These are phyloP conservation scores for Platorchestia sp. DNA, from an alignment of 1,140 invertebrate genomes.

Conservation along the genomic window DNA sequence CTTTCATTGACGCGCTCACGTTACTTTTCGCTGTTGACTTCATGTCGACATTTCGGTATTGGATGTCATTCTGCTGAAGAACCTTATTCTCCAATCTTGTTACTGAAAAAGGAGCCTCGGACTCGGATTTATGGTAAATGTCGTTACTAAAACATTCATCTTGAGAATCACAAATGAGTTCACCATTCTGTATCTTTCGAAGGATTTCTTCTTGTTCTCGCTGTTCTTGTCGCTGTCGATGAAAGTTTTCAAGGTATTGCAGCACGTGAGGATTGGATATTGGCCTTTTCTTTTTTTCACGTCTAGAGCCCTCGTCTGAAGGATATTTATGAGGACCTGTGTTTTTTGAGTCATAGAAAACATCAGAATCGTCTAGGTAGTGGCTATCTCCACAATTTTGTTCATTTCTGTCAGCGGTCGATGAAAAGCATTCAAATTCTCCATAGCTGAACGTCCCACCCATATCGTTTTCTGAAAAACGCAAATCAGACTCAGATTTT, in stretches of 20 bases:
- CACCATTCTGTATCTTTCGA: background rate
- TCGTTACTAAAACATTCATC: background rate
- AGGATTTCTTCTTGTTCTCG: background rate
- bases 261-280: slow-evolving; percentile 39
- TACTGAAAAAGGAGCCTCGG: background rate
- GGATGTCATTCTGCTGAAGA: background rate
- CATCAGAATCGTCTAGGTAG: slow-evolving; percentile 2
- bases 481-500: slow-evolving; percentile 28
- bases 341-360: background rate
- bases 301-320: background rate
- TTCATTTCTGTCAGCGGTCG: background rate
- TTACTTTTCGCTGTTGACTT: background rate
- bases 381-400: background rate
- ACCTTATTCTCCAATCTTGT: background rate
- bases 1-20: background rate
- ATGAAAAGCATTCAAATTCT: background rate
- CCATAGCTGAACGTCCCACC: background rate
- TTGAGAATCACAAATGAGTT: background rate
- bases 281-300: background rate
- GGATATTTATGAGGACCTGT: background rate
- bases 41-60: background rate
- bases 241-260: slow-evolving; percentile 36
- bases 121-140: background rate
- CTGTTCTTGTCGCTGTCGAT: slow-evolving; percentile 43
- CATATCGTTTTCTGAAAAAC: background rate